Base-by-base conservation (phyloP, 2,113 vertebrate genomes). In the Amblyopsis rosae region DNA sequence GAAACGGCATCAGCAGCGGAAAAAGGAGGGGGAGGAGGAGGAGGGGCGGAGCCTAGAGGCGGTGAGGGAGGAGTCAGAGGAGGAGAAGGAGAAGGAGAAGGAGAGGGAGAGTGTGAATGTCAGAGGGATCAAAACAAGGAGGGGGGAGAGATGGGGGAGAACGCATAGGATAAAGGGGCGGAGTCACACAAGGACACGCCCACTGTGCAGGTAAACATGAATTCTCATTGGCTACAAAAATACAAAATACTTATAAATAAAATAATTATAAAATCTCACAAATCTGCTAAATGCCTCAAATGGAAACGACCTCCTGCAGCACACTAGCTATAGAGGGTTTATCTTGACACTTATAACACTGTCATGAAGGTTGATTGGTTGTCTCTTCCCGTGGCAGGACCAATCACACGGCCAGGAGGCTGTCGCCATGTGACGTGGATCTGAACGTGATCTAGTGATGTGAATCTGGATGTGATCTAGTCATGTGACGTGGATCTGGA, bases 401-500 rank as follows among this genome's bases (percentile, higher is more conserved):
- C 4, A 7, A 41, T 41, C 35, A 41, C 4, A 41, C 0, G 7
- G 35, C 35, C 35, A 86, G 73, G 70, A 87, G 72, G 65, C 67
- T 75, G 3, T 90, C 89, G 3, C 79, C 80, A 7, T 67, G 64
- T 1, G 73, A 88, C 62, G 84, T 88, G 10, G 82, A 89, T 32
- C 79, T 90, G 73, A 92, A 94, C 0, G 90, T 94, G 92, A 82
- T 79, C 46, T 68, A 10, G 3, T 3, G n/a, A 8, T 17, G 45
- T 46, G 59, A 47, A 65, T 46, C n/a, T n/a, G 5, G 35, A 41
- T 3, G 2, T 46, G 53, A 26, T 66, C 26, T 26, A 26, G 26
- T 26, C 26, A 33, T 53, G 8, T 7, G 19, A 15, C 19, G 13
- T n/a, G 50, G 50, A 12, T 13, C 50, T 13, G 15, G 3, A 12